A percentile compares a stretch with the other conserved stretches of the same genome.
Evolutionary conservation across 1,140 invertebrate species (phyloP).

Genomic region (Drosophila insularis): DNA sequence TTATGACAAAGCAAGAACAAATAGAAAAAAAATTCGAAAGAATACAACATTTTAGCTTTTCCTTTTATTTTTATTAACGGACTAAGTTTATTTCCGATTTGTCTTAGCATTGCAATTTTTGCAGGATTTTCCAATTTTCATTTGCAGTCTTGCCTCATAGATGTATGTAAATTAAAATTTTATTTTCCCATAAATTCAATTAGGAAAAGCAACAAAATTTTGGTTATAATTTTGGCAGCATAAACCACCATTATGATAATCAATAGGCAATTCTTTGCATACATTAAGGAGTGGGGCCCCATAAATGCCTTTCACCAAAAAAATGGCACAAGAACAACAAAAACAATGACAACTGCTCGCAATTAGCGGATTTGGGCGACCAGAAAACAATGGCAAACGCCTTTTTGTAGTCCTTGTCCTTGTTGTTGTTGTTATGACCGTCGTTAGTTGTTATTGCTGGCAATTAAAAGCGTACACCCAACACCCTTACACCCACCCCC

Average conservation of each 20-base stretch:
- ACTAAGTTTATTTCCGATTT: too few relatives aligned
- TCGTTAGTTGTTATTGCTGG: slow-evolving; percentile 75
- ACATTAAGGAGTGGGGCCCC: slow-evolving; percentile 35
- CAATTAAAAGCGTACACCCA: slow-evolving; percentile 71
- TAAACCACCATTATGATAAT: slow-evolving; percentile 61
- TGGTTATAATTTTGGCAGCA: slow-evolving; percentile 10
- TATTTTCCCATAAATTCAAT: background rate
- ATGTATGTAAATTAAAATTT: too few relatives aligned
- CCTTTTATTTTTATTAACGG: too few relatives aligned
- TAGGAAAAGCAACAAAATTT: background rate
- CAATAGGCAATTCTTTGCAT: slow-evolving; percentile 57
- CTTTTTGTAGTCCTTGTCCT: slow-evolving; percentile 26
- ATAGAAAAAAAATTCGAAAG: too few relatives aligned
- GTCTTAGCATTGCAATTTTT: too few relatives aligned
- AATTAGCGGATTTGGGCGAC: slow-evolving; percentile 73
- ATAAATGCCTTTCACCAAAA: slow-evolving; percentile 32
- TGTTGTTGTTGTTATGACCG: slow-evolving; percentile 60
- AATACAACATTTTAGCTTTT: too few relatives aligned
- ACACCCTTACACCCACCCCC: slow-evolving; percentile 32
- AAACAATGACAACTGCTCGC: slow-evolving; percentile 64
- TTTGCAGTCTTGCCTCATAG: too few relatives aligned
- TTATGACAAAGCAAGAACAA: too few relatives aligned
- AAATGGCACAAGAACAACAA: slow-evolving; percentile 40
- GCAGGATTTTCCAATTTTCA: too few relatives aligned
- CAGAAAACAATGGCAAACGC: slow-evolving; percentile 51